Conservation (phyloP, 2,888 invertebrate species). For the Scaeva pyrastri region DNA sequence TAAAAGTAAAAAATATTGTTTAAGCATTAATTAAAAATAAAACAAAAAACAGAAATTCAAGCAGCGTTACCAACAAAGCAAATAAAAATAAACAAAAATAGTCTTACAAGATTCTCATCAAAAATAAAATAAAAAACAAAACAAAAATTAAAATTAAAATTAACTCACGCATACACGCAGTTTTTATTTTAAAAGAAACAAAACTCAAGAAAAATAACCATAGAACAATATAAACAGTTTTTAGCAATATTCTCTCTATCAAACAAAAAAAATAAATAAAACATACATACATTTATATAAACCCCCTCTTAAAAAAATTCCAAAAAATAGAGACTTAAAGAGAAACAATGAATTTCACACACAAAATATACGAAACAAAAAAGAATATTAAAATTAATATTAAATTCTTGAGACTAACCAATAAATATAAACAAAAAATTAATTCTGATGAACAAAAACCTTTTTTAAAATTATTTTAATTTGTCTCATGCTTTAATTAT, state of each 20-base stretch:
- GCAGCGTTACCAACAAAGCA: slow-evolving; percentile 76
- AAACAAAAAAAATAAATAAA: slow-evolving; percentile 41
- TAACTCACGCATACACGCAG: slow-evolving; percentile 74
- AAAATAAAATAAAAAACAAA: slow-evolving; percentile 27
- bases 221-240: slow-evolving; percentile 75
- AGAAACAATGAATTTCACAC: slow-evolving; percentile 48
- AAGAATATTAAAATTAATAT: slow-evolving; percentile 23
- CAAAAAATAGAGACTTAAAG: slow-evolving; percentile 62
- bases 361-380: slow-evolving; percentile 43
- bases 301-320: slow-evolving; percentile 29
- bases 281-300: slow-evolving; percentile 62
- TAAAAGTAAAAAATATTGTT: slow-evolving; percentile 68
- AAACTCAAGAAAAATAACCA: slow-evolving; percentile 56
- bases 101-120: slow-evolving; percentile 74
- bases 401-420: slow-evolving; percentile 36
- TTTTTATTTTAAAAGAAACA: slow-evolving; percentile 46
- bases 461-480: slow-evolving; percentile 21
- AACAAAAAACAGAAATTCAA: slow-evolving; percentile 27
- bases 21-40: slow-evolving; percentile 56
- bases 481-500: slow-evolving; percentile 65
- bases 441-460: slow-evolving; percentile 11
- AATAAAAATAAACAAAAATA: slow-evolving; percentile 59
- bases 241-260: slow-evolving; percentile 74
- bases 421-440: slow-evolving; percentile 5
- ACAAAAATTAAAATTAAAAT: neutral